phyloP scores from a whole-genome alignment of 2,888 invertebrate genomes.

The Hartigia nigra region DNA sequence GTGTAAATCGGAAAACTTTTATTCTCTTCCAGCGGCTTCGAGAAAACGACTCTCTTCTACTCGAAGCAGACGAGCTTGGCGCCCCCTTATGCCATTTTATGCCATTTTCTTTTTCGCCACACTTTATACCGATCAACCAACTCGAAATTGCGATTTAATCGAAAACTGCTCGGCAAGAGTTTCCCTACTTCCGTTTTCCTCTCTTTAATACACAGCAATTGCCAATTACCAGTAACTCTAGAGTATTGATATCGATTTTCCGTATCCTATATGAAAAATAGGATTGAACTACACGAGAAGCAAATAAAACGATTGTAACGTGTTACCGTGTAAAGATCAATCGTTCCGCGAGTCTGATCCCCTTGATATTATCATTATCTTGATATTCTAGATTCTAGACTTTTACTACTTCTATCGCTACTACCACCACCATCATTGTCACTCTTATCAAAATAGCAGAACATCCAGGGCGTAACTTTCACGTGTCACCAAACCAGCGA shows the following conservation, averaged over 20 bases:
- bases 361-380: background rate
- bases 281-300: background rate
- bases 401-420: background rate
- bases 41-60: background rate
- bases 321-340: background rate
- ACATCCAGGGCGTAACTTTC: background rate
- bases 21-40: conserved; percentile 38
- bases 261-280: background rate
- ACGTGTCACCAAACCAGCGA: background rate
- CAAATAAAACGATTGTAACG: background rate
- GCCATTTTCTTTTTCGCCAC: background rate
- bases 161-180: background rate
- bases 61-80: background rate
- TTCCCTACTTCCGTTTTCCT: background rate
- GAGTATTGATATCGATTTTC: background rate
- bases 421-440: background rate
- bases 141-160: conserved; percentile 1
- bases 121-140: background rate
- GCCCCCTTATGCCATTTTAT: background rate
- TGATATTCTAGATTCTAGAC: background rate
- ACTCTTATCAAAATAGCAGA: background rate
- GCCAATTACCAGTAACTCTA: background rate
- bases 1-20: conserved; percentile 51
- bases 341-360: background rate
- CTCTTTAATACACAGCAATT: background rate